Conservation (phyloP, 2,888 invertebrate species). For the Dicyrtomina minuta region DNA sequence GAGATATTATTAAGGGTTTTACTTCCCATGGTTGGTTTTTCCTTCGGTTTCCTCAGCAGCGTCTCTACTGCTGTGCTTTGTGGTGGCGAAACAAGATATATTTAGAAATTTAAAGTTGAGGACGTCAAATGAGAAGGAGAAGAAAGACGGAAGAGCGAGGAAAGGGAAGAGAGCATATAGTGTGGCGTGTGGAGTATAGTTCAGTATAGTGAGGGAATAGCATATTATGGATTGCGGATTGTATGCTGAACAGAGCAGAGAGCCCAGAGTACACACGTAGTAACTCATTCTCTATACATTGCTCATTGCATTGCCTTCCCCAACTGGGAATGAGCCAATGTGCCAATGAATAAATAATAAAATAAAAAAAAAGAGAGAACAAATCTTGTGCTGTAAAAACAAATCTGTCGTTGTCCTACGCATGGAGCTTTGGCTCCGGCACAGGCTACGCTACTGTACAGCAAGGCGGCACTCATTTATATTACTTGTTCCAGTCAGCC, state of each 20-base stretch:
- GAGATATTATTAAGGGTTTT: too few relatives aligned
- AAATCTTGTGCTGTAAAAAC: slow-evolving; percentile 5
- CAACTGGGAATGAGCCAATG: slow-evolving; percentile 15
- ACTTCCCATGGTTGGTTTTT: too few relatives aligned
- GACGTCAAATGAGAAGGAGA: too few relatives aligned
- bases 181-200: slow-evolving; percentile 7
- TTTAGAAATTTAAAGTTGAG: too few relatives aligned
- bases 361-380: slow-evolving; percentile 13
- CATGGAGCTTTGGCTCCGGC: background rate
- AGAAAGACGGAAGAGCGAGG: background rate
- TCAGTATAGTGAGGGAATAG: too few relatives aligned
- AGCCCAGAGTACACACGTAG: too few relatives aligned
- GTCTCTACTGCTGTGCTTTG: too few relatives aligned
- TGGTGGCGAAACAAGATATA: too few relatives aligned
- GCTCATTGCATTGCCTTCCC: background rate
- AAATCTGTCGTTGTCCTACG: slow-evolving; percentile 6
- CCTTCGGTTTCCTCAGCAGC: too few relatives aligned
- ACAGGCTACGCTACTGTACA: background rate
- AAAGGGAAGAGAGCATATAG: background rate
- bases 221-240: too few relatives aligned
- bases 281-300: too few relatives aligned
- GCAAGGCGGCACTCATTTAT: background rate
- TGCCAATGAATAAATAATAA: slow-evolving; percentile 1
- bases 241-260: too few relatives aligned
- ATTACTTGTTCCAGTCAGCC: background rate